Base-by-base conservation (phyloP, 2,797 vertebrate genomes). In the Harpagifer antarcticus region DNA sequence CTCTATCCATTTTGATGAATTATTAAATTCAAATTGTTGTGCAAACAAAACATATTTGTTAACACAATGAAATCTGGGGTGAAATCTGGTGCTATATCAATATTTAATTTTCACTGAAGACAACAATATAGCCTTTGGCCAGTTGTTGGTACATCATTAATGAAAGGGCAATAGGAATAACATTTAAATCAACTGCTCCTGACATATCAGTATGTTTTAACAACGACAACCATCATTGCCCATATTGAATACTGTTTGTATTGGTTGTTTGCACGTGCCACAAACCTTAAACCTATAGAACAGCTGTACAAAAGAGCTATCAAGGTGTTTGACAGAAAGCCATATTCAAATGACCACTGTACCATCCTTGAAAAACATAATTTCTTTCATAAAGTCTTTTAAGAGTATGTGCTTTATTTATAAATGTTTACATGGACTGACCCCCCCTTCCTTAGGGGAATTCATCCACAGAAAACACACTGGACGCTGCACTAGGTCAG, bases 21-120 rank as follows among this genome's bases (percentile, higher is more conserved):
- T 93, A 94, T 93, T 95, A 78, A 93, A 91, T 82, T 82, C 31
- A 88, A 92, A 93, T 89, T 88, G 88, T 94, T 95, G 90, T 81
- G 87, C 87, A 93, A 95, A 95, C 89, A 93, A 94, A 93, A 92
- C 91, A 92, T 93, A 93, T 94, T 94, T 94, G 93, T 94, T 92
- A 94, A 94, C 92, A 91, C 90, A 90, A 89, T 90, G 86, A 89
- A 92, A 93, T 92, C 88, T 88, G 86, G 87, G 82, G 88, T 91
- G 87, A 93, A 92, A 91, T 86, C 79, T 78, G 73, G 85, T 81
- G 85, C 81, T 89, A 83, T 91, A 94, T 94, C 86, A 93, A 95
- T 94, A 92, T 94, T 94, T 93, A 86, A 95, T 94, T 87, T 87
- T 89, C 72, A 90, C 84, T 88, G 90, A 87, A 91, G 90, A 90